Percentiles rank a stretch among this genome's conserved stretches.
Evolutionary conservation across 2,888 invertebrate species (phyloP).

Genomic region (Cremastinae sp.): DNA sequence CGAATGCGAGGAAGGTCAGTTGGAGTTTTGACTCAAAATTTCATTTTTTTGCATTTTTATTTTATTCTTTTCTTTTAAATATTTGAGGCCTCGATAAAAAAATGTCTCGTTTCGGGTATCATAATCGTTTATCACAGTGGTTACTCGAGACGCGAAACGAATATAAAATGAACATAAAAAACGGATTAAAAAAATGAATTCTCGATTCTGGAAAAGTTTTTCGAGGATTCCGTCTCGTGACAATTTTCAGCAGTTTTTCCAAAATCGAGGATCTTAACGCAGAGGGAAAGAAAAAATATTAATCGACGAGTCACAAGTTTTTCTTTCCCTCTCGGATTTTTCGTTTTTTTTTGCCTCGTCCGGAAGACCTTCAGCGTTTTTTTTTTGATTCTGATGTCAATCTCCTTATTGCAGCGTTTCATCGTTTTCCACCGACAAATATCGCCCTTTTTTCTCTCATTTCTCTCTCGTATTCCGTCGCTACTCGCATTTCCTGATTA

Average conservation of each 20-base stretch:
- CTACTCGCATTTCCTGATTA: constrained; percentile 46
- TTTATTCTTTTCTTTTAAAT: constrained; percentile 22
- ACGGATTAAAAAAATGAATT: too few relatives aligned
- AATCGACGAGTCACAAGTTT: too few relatives aligned
- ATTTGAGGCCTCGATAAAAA: constrained; percentile 39
- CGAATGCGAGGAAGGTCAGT: too few relatives aligned
- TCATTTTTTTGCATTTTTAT: constrained; percentile 35
- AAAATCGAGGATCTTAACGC: too few relatives aligned
- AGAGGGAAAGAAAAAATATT: too few relatives aligned
- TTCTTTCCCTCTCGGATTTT: too few relatives aligned
- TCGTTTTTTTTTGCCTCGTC: too few relatives aligned
- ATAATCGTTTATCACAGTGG: constrained; percentile 72
- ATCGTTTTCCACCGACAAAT: constrained; percentile 42
- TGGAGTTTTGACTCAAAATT: constrained; percentile 31
- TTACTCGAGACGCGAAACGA: constrained; percentile 71
- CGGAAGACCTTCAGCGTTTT: too few relatives aligned
- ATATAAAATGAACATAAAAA: constrained; percentile 62
- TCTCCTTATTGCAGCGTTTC: background rate
- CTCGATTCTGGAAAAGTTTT: too few relatives aligned
- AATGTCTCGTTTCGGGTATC: constrained; percentile 55
- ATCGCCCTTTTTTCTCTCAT: constrained; percentile 16
- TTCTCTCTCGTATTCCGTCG: constrained; percentile 40
- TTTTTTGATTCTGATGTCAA: too few relatives aligned
- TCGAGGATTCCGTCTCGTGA: too few relatives aligned
- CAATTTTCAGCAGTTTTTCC: too few relatives aligned